Base-by-base conservation (phyloP, 2,113 vertebrate species). In the Etia nguti region DNA sequence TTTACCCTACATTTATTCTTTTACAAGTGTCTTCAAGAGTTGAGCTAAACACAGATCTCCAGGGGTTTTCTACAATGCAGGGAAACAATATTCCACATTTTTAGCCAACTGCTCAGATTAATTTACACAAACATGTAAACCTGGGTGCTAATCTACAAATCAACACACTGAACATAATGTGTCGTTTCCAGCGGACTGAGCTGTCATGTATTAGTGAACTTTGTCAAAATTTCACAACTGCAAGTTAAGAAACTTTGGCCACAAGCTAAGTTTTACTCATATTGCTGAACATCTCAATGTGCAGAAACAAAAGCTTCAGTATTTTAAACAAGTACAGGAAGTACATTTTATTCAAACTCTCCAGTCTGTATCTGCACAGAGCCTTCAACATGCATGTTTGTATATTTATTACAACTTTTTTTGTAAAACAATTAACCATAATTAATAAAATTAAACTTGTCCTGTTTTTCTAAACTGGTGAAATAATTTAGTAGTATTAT, bases 71-170 rank as follows among this genome's bases (percentile, higher is more conserved):
- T 36, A 1, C 31, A n/a, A 65, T 4, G 2, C 31, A 65, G 31
- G 31, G 10, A 65, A 36, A 65, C 60, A 36, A 62, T n/a, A 36
- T 65, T 12, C 18, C 60, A 0, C 31, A 65, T 65, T 65, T 36
- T 36, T 65, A 36, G 36, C 18, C 18, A 11, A 0, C 11, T 2
- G 0, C 10, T 65, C 31, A 65, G 0, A 65, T 38, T 36, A n/a
- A 36, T 36, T 62, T 36, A 10, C 31, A 65, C 18, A 38, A 65
- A 38, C 60, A 36, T n/a, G 31, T 7, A 4, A 0, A 62, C 0
- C 16, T 0, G 1, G 2, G 4, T 38, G 10, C 6, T n/a, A 38
- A 38, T n/a, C 10, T 65, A 38, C 60, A 38, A 65, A n/a, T 65
- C 18, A 36, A 36, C 10, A n/a, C 20, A 38, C 20, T 38, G 34